Evolutionary conservation across 2,888 invertebrate species (phyloP).

Genomic region (Drosophila lacicola): DNA sequence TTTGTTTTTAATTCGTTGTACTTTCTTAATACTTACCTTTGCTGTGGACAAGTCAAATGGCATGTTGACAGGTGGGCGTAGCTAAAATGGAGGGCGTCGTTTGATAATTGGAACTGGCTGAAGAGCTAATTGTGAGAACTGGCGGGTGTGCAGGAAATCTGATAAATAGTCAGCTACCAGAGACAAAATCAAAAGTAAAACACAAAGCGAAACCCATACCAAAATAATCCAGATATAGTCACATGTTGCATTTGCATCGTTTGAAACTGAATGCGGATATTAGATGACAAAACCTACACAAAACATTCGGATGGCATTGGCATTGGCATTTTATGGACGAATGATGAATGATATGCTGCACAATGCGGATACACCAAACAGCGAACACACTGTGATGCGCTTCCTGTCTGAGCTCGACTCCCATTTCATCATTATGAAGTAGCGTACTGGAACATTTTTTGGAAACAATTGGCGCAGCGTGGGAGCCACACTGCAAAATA

Average conservation of each 20-base stretch:
- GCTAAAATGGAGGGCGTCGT: slow-evolving; percentile 26
- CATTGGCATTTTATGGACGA: slow-evolving; percentile 52
- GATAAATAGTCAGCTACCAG: slow-evolving; percentile 39
- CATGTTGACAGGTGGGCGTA: slow-evolving; percentile 72
- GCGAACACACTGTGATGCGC: slow-evolving; percentile 34
- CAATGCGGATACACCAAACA: slow-evolving; percentile 52
- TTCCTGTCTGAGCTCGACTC: slow-evolving; percentile 68
- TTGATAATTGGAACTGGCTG: slow-evolving; percentile 42
- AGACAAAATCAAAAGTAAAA: neutral
- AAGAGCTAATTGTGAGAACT: slow-evolving; percentile 72
- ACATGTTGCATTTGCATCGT: slow-evolving; percentile 50
- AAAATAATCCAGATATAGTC: slow-evolving; percentile 12
- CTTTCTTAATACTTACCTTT: slow-evolving; percentile 24
- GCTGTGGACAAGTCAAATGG: slow-evolving; percentile 56
- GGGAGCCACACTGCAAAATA: slow-evolving; percentile 56
- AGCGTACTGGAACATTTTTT: slow-evolving; percentile 25
- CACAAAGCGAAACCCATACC: neutral
- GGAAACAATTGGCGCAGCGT: slow-evolving; percentile 65
- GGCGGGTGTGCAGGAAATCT: slow-evolving; percentile 61
- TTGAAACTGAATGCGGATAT: slow-evolving; percentile 67
- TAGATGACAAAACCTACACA: slow-evolving; percentile 40
- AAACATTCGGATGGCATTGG: slow-evolving; percentile 3
- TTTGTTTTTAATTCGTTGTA: slow-evolving; percentile 17
- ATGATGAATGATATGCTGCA: slow-evolving; percentile 66
- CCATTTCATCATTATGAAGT: slow-evolving; percentile 71